These are phyloP conservation scores for Scytalopus superciliaris DNA, from an alignment of 2,113 vertebrate species.

Conservation along the genomic window DNA sequence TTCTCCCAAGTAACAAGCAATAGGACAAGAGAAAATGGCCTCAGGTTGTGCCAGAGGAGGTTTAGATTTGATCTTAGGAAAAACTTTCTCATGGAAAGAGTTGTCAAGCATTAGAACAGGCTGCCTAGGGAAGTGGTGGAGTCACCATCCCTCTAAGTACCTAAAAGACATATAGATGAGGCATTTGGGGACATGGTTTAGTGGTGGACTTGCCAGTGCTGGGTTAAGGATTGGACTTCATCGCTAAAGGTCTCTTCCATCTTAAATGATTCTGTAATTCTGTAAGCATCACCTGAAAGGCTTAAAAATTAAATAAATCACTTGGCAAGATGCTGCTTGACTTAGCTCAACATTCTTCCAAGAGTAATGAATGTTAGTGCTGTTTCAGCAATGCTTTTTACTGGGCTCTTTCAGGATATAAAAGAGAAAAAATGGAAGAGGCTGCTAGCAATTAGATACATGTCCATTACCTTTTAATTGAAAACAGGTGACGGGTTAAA, in stretches of 20 bases:
- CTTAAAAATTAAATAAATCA: not conserved
- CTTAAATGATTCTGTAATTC: not conserved
- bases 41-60: not conserved
- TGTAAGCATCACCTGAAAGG: not conserved
- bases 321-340: not conserved
- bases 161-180: not conserved
- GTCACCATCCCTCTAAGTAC: not conserved
- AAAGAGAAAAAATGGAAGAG: not conserved
- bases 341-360: not conserved
- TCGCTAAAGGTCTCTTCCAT: not conserved
- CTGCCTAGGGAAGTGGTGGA: not conserved
- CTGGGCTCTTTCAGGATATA: not conserved
- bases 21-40: not conserved
- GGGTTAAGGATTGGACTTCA: not conserved
- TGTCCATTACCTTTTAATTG: not conserved
- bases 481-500: not conserved
- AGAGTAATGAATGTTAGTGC: not conserved
- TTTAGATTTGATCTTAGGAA: not conserved
- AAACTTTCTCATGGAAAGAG: not conserved
- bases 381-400: not conserved
- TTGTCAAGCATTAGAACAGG: not conserved
- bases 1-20: not conserved
- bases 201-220: not conserved
- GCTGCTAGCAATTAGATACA: not conserved
- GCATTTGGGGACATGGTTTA: not conserved